phyloP scores from a whole-genome alignment of 2,888 invertebrate species.

The Notodonta dromedarius region DNA sequence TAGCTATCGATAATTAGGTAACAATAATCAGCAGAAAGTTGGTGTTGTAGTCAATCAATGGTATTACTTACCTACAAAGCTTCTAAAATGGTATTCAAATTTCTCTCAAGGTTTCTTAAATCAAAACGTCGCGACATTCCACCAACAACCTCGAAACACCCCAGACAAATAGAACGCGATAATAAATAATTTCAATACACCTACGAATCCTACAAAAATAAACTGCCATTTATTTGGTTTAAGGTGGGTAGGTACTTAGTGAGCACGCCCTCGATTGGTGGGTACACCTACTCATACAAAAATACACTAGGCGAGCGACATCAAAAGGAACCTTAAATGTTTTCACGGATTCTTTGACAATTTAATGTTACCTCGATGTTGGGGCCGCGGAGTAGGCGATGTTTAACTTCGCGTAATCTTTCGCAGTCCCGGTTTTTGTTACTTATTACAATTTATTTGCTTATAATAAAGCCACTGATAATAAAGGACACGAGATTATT shows the following conservation, averaged over 20 bases:
- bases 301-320: constrained; percentile 35
- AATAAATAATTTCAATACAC: constrained; percentile 30
- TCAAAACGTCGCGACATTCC: background rate
- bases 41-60: too few species aligned
- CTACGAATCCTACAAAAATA: constrained; percentile 42
- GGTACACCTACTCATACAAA: constrained; percentile 22
- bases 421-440: too few species aligned
- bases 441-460: too few species aligned
- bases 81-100: too few species aligned
- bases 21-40: too few species aligned
- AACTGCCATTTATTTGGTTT: constrained; percentile 29
- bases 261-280: constrained; percentile 17
- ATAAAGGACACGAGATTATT: too few species aligned
- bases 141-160: constrained; percentile 4
- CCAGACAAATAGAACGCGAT: constrained; percentile 20
- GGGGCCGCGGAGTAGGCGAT: constrained; percentile 19
- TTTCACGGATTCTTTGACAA: constrained; percentile 54
- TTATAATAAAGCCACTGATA: too few species aligned
- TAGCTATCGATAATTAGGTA: too few species aligned
- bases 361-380: constrained; percentile 48
- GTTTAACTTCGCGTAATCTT: background rate
- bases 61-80: too few species aligned
- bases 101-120: too few species aligned
- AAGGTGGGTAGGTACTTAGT: constrained; percentile 14
- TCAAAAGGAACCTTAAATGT: constrained; percentile 47